Evolutionary conservation across 2,113 vertebrate species (phyloP).

Genomic region (Coturnix japonica): DNA sequence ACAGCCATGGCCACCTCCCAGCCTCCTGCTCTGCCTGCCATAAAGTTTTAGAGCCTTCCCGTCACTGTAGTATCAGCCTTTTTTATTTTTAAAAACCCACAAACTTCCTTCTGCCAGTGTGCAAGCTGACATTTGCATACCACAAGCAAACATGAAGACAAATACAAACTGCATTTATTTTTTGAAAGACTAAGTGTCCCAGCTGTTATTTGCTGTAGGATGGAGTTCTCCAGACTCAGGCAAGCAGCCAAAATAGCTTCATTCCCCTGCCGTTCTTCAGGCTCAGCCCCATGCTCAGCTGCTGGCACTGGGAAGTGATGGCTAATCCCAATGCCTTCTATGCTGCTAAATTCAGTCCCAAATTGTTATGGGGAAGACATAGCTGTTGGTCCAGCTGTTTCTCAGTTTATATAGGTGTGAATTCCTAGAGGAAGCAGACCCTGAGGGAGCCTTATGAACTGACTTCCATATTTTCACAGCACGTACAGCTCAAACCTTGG

Average conservation of each 20-base stretch:
- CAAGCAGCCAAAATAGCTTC: not conserved
- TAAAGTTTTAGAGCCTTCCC: not conserved
- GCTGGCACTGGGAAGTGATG: not conserved
- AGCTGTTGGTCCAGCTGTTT: not conserved
- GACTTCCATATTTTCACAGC: not conserved
- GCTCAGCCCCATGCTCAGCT: not conserved
- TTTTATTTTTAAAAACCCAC: not conserved
- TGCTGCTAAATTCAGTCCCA: not conserved
- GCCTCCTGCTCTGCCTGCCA: not conserved
- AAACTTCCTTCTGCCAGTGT: not conserved
- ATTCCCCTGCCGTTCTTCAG: not conserved
- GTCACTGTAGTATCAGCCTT: not conserved
- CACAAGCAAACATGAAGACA: not conserved
- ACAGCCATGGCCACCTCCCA: accelerated
- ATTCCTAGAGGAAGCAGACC: not conserved
- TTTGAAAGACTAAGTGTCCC: not conserved
- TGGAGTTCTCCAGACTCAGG: conserved; percentile 8
- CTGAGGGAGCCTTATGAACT: accelerated
- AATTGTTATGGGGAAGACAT: accelerated
- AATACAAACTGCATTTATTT: not conserved
- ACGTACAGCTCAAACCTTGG: not conserved
- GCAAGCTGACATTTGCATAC: not conserved
- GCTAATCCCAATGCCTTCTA: not conserved
- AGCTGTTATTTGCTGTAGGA: conserved; percentile 21
- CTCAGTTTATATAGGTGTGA: not conserved